Evolutionary conservation across 23 tunicate genomes (phyloP), one percentile per base, ranked within the genome.

Genomic region (Trididemnum nubilum): DNA sequence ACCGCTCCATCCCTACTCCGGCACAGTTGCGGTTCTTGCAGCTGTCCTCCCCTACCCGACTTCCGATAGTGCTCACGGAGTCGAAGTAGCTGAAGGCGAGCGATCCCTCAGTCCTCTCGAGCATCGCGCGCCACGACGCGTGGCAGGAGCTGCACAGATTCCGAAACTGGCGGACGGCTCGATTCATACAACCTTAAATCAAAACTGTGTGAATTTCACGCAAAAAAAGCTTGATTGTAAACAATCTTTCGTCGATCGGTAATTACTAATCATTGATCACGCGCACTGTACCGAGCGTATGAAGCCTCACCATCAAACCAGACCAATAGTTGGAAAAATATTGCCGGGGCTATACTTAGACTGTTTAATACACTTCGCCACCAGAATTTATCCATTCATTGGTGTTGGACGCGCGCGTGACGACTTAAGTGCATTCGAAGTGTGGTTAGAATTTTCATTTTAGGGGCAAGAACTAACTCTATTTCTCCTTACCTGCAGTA

Each of bases 401-500:
- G n/a, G n/a, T n/a, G n/a, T n/a, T n/a, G n/a, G n/a, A n/a, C n/a
- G n/a, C n/a, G n/a, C n/a, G n/a, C n/a, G n/a, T n/a, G n/a, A n/a
- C n/a, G n/a, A n/a, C n/a, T n/a, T n/a, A n/a, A n/a, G n/a, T n/a
- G n/a, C n/a, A n/a, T n/a, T n/a, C n/a, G n/a, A n/a, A n/a, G n/a
- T n/a, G n/a, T n/a, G n/a, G n/a, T n/a, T n/a, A n/a, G n/a, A n/a
- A n/a, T n/a, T n/a, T n/a, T n/a, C n/a, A n/a, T n/a, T n/a, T n/a
- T n/a, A n/a, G n/a, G n/a, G n/a, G n/a, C n/a, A n/a, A n/a, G n/a
- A n/a, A n/a, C n/a, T n/a, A n/a, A n/a, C n/a, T n/a, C n/a, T n/a
- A n/a, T n/a, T n/a, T n/a, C n/a, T n/a, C n/a, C 58, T 73, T 22
- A 73, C 78, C 78, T 22, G 58, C 78, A 9, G 78, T 73, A 18